These are phyloP conservation scores for Lissocephala sabroskyi DNA, from an alignment of 2,888 invertebrate species.

Conservation along the genomic window DNA sequence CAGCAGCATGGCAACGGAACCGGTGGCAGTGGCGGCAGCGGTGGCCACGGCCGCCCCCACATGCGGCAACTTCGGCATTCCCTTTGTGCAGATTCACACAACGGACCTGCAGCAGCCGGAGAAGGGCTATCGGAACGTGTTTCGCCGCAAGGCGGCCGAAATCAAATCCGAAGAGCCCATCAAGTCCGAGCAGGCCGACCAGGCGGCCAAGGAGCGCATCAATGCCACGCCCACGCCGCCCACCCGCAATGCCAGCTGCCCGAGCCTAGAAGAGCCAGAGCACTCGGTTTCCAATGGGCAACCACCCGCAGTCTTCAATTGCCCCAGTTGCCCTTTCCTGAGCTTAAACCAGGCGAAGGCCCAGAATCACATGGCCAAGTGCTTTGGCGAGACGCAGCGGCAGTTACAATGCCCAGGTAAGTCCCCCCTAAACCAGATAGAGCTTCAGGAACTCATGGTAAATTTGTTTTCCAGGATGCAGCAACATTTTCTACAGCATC, in stretches of 20 bases:
- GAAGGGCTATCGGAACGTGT: conserved; percentile 64
- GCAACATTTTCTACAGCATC: conserved; percentile 78
- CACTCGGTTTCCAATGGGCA: not conserved
- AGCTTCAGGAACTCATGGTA: not conserved
- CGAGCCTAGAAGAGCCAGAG: conserved; percentile 27
- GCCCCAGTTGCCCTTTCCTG: conserved; percentile 65
- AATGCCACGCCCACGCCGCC: conserved; percentile 67
- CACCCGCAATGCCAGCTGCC: conserved; percentile 20
- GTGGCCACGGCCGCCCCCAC: not conserved
- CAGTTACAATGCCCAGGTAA: conserved; percentile 77
- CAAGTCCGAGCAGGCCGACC: conserved; percentile 66
- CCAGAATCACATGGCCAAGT: conserved; percentile 32
- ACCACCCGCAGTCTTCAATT: conserved; percentile 41
- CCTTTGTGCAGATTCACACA: conserved; percentile 70
- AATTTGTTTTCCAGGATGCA: conserved; percentile 72
- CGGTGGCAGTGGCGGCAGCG: not conserved
- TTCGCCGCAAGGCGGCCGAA: conserved; percentile 58
- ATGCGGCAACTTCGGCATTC: conserved; percentile 30
- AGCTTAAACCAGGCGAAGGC: conserved; percentile 47
- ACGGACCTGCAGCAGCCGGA: conserved; percentile 65
- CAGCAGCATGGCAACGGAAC: too few relatives aligned
- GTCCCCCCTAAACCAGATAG: not conserved
- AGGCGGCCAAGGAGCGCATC: conserved; percentile 53
- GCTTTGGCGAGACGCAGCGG: conserved; percentile 49
- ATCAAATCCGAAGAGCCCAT: conserved; percentile 71